A percentile compares a stretch with the other conserved stretches of the same genome.
Evolutionary conservation across 2,797 vertebrate genomes (phyloP).

Genomic region (Neostethus bicornis): DNA sequence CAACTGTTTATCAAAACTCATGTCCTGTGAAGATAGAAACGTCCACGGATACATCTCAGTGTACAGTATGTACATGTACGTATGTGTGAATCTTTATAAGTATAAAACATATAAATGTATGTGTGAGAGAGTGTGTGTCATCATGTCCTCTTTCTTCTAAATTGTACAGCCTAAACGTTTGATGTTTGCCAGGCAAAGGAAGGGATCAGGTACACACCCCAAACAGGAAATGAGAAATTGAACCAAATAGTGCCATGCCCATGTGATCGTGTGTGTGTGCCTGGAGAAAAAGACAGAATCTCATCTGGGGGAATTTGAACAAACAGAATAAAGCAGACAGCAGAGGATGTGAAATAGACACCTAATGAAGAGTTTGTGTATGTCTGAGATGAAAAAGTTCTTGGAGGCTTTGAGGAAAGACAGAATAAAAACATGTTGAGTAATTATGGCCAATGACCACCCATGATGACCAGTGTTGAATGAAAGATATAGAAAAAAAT

Average conservation of each 20-base stretch:
- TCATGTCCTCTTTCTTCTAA: constrained; percentile 30
- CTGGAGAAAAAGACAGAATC: constrained; percentile 38
- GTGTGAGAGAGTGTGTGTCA: constrained; percentile 15
- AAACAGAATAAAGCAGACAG: constrained; percentile 25
- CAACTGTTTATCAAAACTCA: constrained; percentile 13
- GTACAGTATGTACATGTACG: no score
- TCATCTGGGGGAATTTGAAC: constrained; percentile 38
- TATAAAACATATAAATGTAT: no score
- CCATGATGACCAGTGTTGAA: constrained; percentile 25
- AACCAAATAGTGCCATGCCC: constrained; percentile 62
- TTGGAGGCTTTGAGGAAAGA: constrained; percentile 13
- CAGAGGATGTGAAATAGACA: constrained; percentile 55
- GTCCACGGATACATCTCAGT: no score
- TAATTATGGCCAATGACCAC: constrained; percentile 54
- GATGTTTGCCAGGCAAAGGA: constrained; percentile 78
- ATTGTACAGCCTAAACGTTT: constrained; percentile 58
- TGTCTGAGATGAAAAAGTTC: constrained; percentile 39
- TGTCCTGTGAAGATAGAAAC: no score
- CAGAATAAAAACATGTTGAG: constrained; percentile 11
- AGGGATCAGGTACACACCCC: constrained; percentile 77
- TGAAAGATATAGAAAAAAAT: constrained; percentile 11
- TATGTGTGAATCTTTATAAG: no score
- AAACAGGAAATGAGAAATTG: constrained; percentile 85
- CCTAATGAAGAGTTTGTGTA: constrained; percentile 37
- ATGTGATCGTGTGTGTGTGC: no score